These are phyloP conservation scores for Zaprionus vittiger DNA, from an alignment of 1,140 invertebrate genomes.

Conservation along the genomic window DNA sequence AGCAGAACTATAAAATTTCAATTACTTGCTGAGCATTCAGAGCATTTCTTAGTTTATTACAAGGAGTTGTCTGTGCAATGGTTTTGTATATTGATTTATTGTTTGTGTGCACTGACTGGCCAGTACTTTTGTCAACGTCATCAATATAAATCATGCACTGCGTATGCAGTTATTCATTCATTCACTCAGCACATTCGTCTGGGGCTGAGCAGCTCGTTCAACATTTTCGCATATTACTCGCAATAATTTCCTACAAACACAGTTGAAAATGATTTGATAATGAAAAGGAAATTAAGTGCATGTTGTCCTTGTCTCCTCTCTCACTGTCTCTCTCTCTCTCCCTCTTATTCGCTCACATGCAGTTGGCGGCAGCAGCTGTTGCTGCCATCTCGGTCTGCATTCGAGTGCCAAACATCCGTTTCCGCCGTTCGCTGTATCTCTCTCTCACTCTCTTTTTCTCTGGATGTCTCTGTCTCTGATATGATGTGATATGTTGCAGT, in stretches of 20 bases:
- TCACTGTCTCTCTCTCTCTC: not conserved
- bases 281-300: conserved; percentile 66
- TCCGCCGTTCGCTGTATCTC: conserved; percentile 49
- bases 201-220: conserved; percentile 13
- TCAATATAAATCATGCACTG: conserved; percentile 54
- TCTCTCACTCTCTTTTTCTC: conserved; percentile 15
- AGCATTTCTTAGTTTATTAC: not conserved
- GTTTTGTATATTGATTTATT: conserved; percentile 1
- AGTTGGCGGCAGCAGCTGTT: conserved; percentile 24
- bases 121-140: conserved; percentile 40
- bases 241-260: conserved; percentile 55
- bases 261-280: conserved; percentile 62
- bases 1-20: conserved; percentile 4
- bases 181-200: conserved; percentile 7
- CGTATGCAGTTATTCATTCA: conserved; percentile 18
- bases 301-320: conserved; percentile 10
- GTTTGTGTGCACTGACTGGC: not conserved
- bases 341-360: not conserved
- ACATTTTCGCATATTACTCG: conserved; percentile 50
- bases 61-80: not conserved
- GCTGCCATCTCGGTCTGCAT: conserved; percentile 42
- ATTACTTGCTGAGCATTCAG: not conserved
- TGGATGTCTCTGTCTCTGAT: conserved; percentile 21
- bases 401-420: conserved; percentile 65
- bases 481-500: conserved; percentile 47